phyloP scores from a whole-genome alignment of 2,113 vertebrate species.

The Sceloporus undulatus region DNA sequence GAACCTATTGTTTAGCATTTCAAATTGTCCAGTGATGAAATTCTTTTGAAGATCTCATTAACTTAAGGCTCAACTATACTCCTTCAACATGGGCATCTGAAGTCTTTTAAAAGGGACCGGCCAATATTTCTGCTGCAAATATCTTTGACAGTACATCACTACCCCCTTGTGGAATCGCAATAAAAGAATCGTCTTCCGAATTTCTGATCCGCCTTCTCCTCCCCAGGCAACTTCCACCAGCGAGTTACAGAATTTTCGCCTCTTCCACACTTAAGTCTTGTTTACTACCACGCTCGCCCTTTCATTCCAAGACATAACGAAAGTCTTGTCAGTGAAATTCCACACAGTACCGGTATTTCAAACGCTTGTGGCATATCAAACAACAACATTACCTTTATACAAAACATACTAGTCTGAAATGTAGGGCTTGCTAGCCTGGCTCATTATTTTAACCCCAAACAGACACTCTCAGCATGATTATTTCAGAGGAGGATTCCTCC shows the following conservation, averaged over 20 bases:
- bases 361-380: not conserved
- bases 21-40: conserved; percentile 58
- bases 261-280: conserved; percentile 33
- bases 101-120: conserved; percentile 55
- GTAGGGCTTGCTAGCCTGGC: not conserved
- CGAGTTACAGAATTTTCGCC: conserved; percentile 33
- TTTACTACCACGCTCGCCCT: conserved; percentile 25
- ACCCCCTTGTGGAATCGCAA: conserved; percentile 80
- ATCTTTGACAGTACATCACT: conserved; percentile 75
- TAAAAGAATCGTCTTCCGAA: conserved; percentile 65
- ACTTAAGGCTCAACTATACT: conserved; percentile 70
- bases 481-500: conserved; percentile 16
- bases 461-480: not conserved
- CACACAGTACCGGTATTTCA: not conserved
- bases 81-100: conserved; percentile 64
- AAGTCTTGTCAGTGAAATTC: conserved; percentile 13
- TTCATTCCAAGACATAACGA: conserved; percentile 35
- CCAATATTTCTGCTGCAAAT: conserved; percentile 50
- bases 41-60: conserved; percentile 63
- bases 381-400: not conserved
- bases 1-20: conserved; percentile 43
- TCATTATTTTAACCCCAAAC: not conserved
- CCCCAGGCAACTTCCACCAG: conserved; percentile 41
- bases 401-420: not conserved
- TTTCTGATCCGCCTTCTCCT: conserved; percentile 42